phyloP scores from a whole-genome alignment of 2,888 invertebrate species.

The Eilema griseolum region DNA sequence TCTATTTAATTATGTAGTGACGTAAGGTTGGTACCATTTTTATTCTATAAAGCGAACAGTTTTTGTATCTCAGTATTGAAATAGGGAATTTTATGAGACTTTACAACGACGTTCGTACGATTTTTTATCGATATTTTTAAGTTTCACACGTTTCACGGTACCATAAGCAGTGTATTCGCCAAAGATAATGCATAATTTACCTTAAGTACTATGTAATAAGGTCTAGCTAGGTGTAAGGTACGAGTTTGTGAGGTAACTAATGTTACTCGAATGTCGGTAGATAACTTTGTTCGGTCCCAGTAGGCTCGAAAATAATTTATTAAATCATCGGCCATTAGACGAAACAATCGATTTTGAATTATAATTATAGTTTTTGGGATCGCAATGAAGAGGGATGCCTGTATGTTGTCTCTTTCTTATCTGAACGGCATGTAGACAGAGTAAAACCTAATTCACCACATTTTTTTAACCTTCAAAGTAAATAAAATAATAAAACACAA shows the following conservation, averaged over 20 bases:
- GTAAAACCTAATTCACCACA: background rate
- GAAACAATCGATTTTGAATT: conserved; percentile 24
- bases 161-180: conserved; percentile 84
- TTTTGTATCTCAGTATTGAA: conserved; percentile 82
- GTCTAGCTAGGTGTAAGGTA: conserved; percentile 61
- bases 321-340: conserved; percentile 29
- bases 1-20: conserved; percentile 60
- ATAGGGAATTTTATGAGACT: conserved; percentile 81
- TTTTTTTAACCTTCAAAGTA: background rate
- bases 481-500: background rate
- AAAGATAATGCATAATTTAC: conserved; percentile 86
- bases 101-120: conserved; percentile 83
- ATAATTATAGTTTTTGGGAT: conserved; percentile 32
- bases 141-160: conserved; percentile 71
- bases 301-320: conserved; percentile 25
- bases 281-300: conserved; percentile 34
- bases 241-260: conserved; percentile 53
- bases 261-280: conserved; percentile 32
- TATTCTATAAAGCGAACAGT: conserved; percentile 59
- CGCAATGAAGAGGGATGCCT: conserved; percentile 21
- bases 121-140: conserved; percentile 63
- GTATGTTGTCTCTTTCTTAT: conserved; percentile 33
- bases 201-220: conserved; percentile 61
- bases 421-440: conserved; percentile 16
- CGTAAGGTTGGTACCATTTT: conserved; percentile 76